Evolutionary conservation across 2,888 invertebrate genomes (phyloP), one percentile per base, ranked within the genome.

Genomic region (Agonum fuliginosum): DNA sequence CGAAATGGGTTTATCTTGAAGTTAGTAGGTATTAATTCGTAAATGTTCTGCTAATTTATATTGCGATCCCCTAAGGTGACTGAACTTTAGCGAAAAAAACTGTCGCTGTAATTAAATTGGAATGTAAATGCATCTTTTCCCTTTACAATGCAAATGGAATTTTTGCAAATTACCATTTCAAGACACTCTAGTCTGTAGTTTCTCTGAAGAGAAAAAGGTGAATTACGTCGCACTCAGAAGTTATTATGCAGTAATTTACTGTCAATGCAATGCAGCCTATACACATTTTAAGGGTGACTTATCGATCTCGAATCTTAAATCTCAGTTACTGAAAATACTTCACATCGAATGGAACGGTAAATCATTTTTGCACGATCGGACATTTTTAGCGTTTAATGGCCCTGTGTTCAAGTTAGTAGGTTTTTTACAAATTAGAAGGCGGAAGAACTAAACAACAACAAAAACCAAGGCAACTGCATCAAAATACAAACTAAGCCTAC

Each of bases 21-120:
- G 54, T 54, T 54, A 54, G 54, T 54, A 54, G 54, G 54, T 54
- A 54, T 54, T 54, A 54, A 54, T 54, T 54, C 54, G 54, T 27
- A 54, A 54, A 54, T 54, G 54, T 24, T 54, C 54, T 24, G 54
- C 54, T 54, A 54, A 54, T 54, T 54, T 54, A 54, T 54, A 54
- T 54, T 54, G 54, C 24, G 22, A 54, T 54, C 54, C 54, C 54
- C 54, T 22, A 54, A 54, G 54, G 54, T 54, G 24, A 54, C 54
- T 54, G 54, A 54, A 54, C 54, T 54, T 54, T 5, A 8, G 10
- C 22, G n/a, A n/a, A 54, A 54, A 54, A 54, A 54, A 54, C 54
- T 54, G 54, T 54, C 24, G 54, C 19, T 4, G 54, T 54, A 54
- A 54, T 54, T 54, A 54, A 54, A 54, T 54, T 54, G 54, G 24